Conservation (phyloP, 2,888 invertebrate genomes). For the Brachypterus glaber region DNA sequence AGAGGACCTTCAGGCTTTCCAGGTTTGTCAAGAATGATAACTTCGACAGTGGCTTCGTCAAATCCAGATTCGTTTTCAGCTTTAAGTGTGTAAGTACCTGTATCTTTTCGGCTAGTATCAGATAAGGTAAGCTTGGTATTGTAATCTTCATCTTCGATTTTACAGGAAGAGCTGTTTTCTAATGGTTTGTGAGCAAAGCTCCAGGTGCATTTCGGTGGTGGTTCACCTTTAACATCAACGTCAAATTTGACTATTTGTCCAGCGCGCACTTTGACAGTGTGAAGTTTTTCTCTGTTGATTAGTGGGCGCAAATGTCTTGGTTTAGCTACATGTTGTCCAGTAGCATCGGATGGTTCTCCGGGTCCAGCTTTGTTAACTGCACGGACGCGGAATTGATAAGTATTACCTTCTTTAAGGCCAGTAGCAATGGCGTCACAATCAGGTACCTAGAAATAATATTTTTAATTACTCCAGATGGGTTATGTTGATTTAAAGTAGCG, state of each 20-base stretch:
- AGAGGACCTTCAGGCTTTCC: conserved; percentile 86
- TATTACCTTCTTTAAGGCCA: conserved; percentile 80
- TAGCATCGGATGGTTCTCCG: conserved; percentile 83
- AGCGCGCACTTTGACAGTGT: conserved; percentile 78
- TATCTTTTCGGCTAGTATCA: conserved; percentile 74
- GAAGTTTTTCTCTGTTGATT: conserved; percentile 90
- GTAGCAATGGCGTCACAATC: conserved; percentile 74
- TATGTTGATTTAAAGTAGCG: too few species aligned
- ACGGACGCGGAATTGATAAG: conserved; percentile 90
- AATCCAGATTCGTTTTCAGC: conserved; percentile 90
- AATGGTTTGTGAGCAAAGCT: conserved; percentile 58
- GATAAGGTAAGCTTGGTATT: conserved; percentile 76
- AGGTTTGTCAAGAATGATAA: conserved; percentile 76
- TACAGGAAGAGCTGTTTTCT: conserved; percentile 56
- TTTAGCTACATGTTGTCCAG: conserved; percentile 79
- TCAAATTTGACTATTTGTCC: conserved; percentile 85
- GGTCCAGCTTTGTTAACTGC: conserved; percentile 93
- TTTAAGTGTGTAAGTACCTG: conserved; percentile 82
- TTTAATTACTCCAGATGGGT: too few species aligned
- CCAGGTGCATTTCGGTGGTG: conserved; percentile 86
- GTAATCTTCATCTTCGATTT: conserved; percentile 85
- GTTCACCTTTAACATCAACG: conserved; percentile 94
- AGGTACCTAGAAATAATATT: conserved; percentile 52
- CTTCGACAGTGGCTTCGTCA: conserved; percentile 90
- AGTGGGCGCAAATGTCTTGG: conserved; percentile 86